Evolutionary conservation across 2,888 invertebrate genomes (phyloP), one percentile per base, ranked within the genome.

Genomic region (Thecocarcelia acutangulata): DNA sequence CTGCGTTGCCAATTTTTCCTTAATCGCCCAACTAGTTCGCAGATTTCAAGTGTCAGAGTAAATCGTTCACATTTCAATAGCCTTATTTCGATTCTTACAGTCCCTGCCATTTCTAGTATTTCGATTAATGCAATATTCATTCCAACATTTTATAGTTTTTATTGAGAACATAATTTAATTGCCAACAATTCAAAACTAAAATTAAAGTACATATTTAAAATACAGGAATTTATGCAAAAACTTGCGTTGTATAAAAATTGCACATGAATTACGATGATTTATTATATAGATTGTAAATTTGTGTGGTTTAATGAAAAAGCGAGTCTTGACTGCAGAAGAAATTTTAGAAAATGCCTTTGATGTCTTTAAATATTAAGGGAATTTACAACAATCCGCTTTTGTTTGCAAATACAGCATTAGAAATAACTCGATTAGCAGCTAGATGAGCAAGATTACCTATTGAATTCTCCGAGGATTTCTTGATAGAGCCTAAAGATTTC

Each of bases 401-500:
- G 42, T 42, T 54, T 58, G 56, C 11, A 42, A 46, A 46, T 17
- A 56, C 17, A 46, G 44, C 37, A 15, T 28, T 6, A 33, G 13
- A 17, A 69, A 58, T 81, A 63, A 85, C 52, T 70, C 87, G 85
- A 52, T 85, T 85, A 19, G 87, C 89, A 21, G 88, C 87, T 69
- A 70, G 85, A 50, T 76, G 85, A n/a, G 88, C 88, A 73, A 89
- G 85, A 11, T 84, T 72, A 72, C 86, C 88, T 61, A 89, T 86
- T 70, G 85, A 85, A 50, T 83, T 77, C 3, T 85, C 86, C 40
- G 58, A 72, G 28, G 73, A 48, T 74, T 80, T 81, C 64, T 76
- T 82, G 80, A 37, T 64, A 54, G 44, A 2, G 13, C 21, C 33
- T 46, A 66, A 46, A 40, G 54, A 15, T 19, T 82, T 64, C 68